These are phyloP conservation scores for Rousettus leschenaultii DNA, from an alignment of 2,113 vertebrate species.

Conservation along the genomic window DNA sequence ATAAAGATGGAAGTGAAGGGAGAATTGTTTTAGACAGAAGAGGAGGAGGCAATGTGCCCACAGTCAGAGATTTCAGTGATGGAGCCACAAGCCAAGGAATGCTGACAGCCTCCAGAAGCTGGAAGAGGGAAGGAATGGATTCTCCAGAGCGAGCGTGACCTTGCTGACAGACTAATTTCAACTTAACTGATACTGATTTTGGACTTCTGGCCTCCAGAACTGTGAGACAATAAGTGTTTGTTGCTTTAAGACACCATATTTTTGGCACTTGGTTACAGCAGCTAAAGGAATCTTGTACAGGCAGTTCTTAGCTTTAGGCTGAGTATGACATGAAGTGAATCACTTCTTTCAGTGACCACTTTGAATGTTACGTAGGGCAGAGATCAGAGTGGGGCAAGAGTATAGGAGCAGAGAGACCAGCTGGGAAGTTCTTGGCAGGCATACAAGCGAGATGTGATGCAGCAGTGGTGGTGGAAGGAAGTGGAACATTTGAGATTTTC, in stretches of 20 bases:
- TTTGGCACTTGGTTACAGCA: not conserved
- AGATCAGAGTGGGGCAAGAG: not conserved
- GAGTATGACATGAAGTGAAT: not conserved
- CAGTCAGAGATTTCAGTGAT: not conserved
- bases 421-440: not conserved
- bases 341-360: not conserved
- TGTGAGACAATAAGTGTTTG: not conserved
- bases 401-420: not conserved
- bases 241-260: not conserved
- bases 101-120: not conserved
- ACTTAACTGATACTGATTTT: not conserved
- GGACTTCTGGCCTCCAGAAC: not conserved
- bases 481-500: not conserved
- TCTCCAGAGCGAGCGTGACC: not conserved
- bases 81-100: no score
- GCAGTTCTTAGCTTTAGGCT: not conserved
- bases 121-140: not conserved
- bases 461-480: not conserved
- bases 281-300: not conserved
- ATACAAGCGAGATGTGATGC: rapidly evolving
- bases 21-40: not conserved
- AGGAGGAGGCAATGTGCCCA: not conserved
- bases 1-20: not conserved
- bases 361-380: not conserved
- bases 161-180: not conserved